Percentiles rank a stretch among this genome's conserved stretches.
Conservation (phyloP, 1,140 invertebrate genomes). For the Caenorhabditis brenneri region DNA sequence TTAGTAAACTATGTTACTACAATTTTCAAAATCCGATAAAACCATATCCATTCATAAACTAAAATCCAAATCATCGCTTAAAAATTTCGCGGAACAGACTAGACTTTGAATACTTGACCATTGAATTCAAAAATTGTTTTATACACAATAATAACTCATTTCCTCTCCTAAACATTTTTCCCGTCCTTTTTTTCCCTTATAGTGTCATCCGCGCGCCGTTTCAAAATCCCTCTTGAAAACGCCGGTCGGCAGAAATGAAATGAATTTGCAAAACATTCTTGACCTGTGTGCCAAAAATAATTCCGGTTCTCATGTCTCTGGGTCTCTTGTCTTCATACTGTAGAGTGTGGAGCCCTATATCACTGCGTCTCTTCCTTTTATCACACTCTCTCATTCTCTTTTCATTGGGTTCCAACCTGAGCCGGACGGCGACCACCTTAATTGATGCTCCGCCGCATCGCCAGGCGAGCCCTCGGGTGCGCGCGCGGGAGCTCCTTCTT, state of each 20-base stretch:
- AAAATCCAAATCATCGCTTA: too few relatives aligned
- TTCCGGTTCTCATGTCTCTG: conserved; percentile 30
- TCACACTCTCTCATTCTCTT: not conserved
- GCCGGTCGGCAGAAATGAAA: conserved; percentile 3
- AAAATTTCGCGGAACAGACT: too few relatives aligned
- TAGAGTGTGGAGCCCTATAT: not conserved
- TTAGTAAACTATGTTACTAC: too few relatives aligned
- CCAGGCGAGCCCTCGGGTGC: too few relatives aligned
- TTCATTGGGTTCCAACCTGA: conserved; percentile 24
- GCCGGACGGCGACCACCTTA: not conserved
- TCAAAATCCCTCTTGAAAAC: conserved; percentile 27
- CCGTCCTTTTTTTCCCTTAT: not conserved
- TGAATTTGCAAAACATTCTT: conserved; percentile 40
- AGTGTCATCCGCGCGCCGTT: not conserved
- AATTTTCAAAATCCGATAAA: too few relatives aligned
- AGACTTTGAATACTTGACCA: too few relatives aligned
- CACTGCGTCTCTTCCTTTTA: conserved; percentile 32
- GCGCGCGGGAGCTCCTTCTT: not conserved
- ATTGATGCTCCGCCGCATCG: conserved; percentile 31
- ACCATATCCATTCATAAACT: too few relatives aligned
- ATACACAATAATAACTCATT: not conserved
- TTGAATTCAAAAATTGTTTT: too few relatives aligned
- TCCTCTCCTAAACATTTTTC: not conserved
- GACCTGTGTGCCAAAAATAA: conserved; percentile 39
- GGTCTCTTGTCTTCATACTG: not conserved